phyloP scores from a whole-genome alignment of 2,888 invertebrate species.

The Stenodera caucasica region DNA sequence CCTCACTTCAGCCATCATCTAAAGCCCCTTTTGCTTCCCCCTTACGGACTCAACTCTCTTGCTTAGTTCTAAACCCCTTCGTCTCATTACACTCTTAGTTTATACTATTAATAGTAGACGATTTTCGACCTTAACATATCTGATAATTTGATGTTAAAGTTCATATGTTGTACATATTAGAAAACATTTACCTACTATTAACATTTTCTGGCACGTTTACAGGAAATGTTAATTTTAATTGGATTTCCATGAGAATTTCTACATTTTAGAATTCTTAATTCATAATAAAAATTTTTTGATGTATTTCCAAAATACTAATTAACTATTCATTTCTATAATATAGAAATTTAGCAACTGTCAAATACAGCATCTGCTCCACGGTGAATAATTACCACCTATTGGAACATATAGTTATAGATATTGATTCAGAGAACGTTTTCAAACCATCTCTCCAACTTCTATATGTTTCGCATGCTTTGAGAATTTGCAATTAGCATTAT shows the following conservation, averaged over 20 bases:
- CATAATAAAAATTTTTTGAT: too few species aligned
- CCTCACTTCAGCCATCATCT: not conserved
- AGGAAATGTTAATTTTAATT: slow-evolving; percentile 31
- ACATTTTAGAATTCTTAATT: slow-evolving; percentile 9
- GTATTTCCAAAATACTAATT: too few species aligned
- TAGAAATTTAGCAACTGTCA: slow-evolving; percentile 41
- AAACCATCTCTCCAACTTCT: slow-evolving; percentile 29
- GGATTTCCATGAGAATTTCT: slow-evolving; percentile 40
- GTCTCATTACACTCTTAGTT: slow-evolving; percentile 56
- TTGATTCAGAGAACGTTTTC: slow-evolving; percentile 37
- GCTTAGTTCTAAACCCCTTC: slow-evolving; percentile 52
- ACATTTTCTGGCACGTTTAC: slow-evolving; percentile 5
- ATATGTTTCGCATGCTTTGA: slow-evolving; percentile 30
- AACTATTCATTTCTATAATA: slow-evolving; percentile 27
- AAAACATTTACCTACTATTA: slow-evolving; percentile 7
- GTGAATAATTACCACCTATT: slow-evolving; percentile 44
- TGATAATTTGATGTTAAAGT: slow-evolving; percentile 42
- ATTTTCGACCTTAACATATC: slow-evolving; percentile 53
- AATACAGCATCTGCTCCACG: slow-evolving; percentile 39
- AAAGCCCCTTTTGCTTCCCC: slow-evolving; percentile 12
- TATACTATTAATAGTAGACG: slow-evolving; percentile 40
- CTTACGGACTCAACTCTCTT: slow-evolving; percentile 21
- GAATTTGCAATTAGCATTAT: slow-evolving; percentile 36
- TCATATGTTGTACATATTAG: slow-evolving; percentile 11
- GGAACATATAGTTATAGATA: slow-evolving; percentile 43